phyloP scores from a whole-genome alignment of 2,888 invertebrate species.

The Nycteola revayana region DNA sequence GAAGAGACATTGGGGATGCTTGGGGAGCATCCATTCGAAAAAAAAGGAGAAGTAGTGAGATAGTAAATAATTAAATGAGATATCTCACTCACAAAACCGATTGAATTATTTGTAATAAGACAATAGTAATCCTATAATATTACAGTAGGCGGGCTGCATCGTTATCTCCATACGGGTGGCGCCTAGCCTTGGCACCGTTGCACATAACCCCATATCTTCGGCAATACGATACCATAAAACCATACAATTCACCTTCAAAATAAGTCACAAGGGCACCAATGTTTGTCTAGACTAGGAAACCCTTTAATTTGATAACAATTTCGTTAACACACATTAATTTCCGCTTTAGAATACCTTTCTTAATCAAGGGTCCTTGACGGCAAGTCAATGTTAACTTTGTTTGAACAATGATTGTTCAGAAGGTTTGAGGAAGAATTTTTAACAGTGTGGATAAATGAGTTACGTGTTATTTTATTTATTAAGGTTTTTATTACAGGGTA shows the following conservation, averaged over 20 bases:
- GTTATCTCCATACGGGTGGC: conserved; percentile 72
- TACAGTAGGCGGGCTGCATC: conserved; percentile 49
- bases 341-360: too few relatives aligned
- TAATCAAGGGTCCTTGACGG: too few relatives aligned
- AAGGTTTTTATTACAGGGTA: too few relatives aligned
- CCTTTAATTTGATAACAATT: conserved; percentile 13
- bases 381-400: too few relatives aligned
- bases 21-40: too few relatives aligned
- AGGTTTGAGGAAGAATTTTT: conserved; percentile 8
- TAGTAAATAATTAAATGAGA: background rate
- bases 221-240: conserved; percentile 42
- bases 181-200: conserved; percentile 67
- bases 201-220: conserved; percentile 44
- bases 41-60: too few relatives aligned
- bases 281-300: conserved; percentile 49
- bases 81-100: conserved; percentile 14
- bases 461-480: too few relatives aligned
- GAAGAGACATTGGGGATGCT: too few relatives aligned
- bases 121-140: conserved; percentile 31
- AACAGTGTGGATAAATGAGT: too few relatives aligned
- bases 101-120: too few relatives aligned
- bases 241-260: conserved; percentile 51
- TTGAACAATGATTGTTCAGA: background rate
- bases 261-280: conserved; percentile 52
- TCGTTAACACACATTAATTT: conserved; percentile 7